A percentile compares a stretch with the other conserved stretches of the same genome.
Evolutionary conservation across 2,113 vertebrate species (phyloP).

Genomic region (Dolichallabes microphthalmus): DNA sequence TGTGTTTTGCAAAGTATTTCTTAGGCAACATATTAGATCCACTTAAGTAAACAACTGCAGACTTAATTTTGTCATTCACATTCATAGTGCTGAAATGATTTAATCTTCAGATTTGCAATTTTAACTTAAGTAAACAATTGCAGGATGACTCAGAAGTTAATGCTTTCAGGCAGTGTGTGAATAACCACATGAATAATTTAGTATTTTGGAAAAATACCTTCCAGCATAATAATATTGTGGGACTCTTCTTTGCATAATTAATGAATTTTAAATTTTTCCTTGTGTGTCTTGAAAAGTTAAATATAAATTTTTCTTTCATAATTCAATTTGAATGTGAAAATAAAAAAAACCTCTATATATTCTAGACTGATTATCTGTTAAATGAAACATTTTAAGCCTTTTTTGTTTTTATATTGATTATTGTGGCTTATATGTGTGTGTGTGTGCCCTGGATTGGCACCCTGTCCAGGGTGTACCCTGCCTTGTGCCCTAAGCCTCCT

Average conservation of each 20-base stretch:
- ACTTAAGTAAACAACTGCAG: conserved; percentile 14
- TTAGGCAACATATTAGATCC: conserved; percentile 8
- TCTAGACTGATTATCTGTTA: too few relatives aligned
- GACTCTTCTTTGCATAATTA: neutral
- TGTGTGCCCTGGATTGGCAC: too few relatives aligned
- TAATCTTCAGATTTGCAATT: conserved; percentile 5
- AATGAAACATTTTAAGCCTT: too few relatives aligned
- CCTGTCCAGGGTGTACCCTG: too few relatives aligned
- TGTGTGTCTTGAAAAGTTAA: neutral
- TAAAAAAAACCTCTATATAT: too few relatives aligned
- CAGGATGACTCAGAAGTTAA: conserved; percentile 3
- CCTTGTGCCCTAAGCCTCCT: too few relatives aligned
- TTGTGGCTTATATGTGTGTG: too few relatives aligned
- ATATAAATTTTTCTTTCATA: too few relatives aligned
- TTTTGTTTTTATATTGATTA: too few relatives aligned
- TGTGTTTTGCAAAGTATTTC: neutral
- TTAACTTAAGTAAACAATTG: conserved; percentile 33
- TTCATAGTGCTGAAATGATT: neutral
- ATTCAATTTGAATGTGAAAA: too few relatives aligned
- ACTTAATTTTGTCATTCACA: conserved; percentile 12
- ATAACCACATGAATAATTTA: conserved; percentile 15
- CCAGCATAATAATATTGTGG: conserved; percentile 10
- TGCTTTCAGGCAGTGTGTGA: conserved; percentile 30
- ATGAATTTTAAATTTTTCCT: neutral
- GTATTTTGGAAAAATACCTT: conserved; percentile 16